A percentile compares a stretch with the other conserved stretches of the same genome.
phyloP scores from a whole-genome alignment of 1,140 invertebrate genomes.

The Pinna nobilis region DNA sequence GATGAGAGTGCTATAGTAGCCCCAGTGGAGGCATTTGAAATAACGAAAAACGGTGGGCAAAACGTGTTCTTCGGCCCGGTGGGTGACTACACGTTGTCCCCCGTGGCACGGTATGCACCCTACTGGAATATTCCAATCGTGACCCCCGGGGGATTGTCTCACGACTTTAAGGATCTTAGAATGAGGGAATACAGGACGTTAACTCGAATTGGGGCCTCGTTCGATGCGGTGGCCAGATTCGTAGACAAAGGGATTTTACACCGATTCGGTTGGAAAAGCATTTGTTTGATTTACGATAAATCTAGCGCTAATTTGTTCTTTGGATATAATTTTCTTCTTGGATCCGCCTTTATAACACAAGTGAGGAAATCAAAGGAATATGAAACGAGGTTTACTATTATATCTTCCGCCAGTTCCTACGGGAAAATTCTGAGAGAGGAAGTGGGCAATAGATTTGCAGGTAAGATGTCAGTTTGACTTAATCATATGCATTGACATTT shows the following conservation, averaged over 20 bases:
- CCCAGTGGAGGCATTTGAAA: slow-evolving; percentile 69
- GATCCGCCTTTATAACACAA: slow-evolving; percentile 8
- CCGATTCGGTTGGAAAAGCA: slow-evolving; percentile 20
- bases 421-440: slow-evolving; percentile 18
- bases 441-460: slow-evolving; percentile 17
- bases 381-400: not conserved
- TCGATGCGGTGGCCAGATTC: slow-evolving; percentile 47
- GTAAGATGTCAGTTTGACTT: slow-evolving; percentile 17
- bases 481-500: not conserved
- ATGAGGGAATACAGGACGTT: slow-evolving; percentile 55
- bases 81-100: slow-evolving; percentile 93
- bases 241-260: slow-evolving; percentile 16
- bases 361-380: slow-evolving; percentile 7
- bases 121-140: slow-evolving; percentile 92
- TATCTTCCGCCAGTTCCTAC: not conserved
- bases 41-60: slow-evolving; percentile 60
- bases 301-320: not conserved
- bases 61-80: slow-evolving; percentile 90
- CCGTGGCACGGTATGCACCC: slow-evolving; percentile 89
- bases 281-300: slow-evolving; percentile 6
- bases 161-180: slow-evolving; percentile 79
- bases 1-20: slow-evolving; percentile 69
- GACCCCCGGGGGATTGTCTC: slow-evolving; percentile 88
- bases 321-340: slow-evolving; percentile 22
- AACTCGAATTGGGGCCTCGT: slow-evolving; percentile 57